Conservation (phyloP, 2,797 vertebrate genomes). For the Simalia tracyae region DNA sequence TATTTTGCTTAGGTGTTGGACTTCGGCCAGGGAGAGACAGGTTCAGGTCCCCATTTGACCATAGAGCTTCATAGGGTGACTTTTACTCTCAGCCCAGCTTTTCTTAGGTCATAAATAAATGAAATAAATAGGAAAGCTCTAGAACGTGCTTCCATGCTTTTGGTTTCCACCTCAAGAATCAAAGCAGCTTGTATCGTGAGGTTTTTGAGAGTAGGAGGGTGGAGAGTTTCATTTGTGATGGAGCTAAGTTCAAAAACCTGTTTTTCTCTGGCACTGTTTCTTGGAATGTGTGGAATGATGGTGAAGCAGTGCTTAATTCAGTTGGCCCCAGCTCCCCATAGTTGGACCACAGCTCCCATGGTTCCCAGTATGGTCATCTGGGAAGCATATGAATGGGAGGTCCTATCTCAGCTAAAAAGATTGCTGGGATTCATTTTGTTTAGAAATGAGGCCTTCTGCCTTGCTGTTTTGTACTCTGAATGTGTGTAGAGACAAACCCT, state of each 20-base stretch:
- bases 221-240: background rate
- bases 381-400: background rate
- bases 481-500: no score
- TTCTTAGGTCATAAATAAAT: background rate
- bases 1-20: background rate
- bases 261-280: background rate
- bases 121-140: background rate
- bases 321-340: background rate
- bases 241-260: background rate
- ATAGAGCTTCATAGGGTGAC: background rate
- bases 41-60: background rate
- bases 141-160: background rate
- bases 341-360: background rate
- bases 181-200: background rate
- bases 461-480: no score
- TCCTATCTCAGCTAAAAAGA: background rate
- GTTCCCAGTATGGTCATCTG: background rate
- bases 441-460: no score
- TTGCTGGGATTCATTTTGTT: no score
- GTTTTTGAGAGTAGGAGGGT: background rate
- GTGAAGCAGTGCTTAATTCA: background rate
- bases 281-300: background rate
- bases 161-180: background rate
- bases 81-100: background rate
- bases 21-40: background rate